Conservation (phyloP, 2,888 invertebrate genomes). For the Heliconius cydno region DNA sequence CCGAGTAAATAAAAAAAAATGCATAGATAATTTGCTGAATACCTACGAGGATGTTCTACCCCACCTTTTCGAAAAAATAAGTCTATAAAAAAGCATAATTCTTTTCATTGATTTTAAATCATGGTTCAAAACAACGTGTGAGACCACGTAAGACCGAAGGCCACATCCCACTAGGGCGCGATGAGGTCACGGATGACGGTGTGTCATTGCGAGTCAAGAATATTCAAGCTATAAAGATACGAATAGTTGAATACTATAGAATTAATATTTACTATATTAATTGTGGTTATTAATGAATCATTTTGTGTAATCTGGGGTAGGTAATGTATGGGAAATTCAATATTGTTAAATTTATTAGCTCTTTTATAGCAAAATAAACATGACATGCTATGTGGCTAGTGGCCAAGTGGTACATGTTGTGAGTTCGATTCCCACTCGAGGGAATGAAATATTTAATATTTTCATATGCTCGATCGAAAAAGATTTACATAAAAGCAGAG, state of each 20-base stretch:
- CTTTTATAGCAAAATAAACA: neutral
- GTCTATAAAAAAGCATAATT: neutral
- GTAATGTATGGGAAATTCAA: neutral
- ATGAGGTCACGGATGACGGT: constrained; percentile 43
- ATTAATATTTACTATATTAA: neutral
- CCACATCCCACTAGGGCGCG: constrained; percentile 38
- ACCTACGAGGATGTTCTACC: too few relatives aligned
- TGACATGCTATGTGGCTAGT: too few relatives aligned
- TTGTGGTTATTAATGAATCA: neutral
- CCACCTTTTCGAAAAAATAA: too few relatives aligned
- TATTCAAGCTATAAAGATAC: constrained; percentile 9
- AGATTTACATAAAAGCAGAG: neutral
- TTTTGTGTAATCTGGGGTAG: neutral
- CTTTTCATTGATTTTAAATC: neutral
- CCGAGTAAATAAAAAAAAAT: neutral
- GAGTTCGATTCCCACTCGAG: too few relatives aligned
- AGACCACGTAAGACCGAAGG: constrained; percentile 27
- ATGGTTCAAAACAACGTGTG: neutral
- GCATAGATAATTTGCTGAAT: neutral
- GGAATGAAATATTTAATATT: too few relatives aligned
- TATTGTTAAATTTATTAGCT: neutral
- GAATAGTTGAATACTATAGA: neutral
- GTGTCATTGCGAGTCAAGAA: constrained; percentile 31
- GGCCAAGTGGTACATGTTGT: too few relatives aligned
- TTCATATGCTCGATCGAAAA: too few relatives aligned